Base-by-base conservation (phyloP, 2,888 invertebrate genomes). In the Yponomeuta evonymella region DNA sequence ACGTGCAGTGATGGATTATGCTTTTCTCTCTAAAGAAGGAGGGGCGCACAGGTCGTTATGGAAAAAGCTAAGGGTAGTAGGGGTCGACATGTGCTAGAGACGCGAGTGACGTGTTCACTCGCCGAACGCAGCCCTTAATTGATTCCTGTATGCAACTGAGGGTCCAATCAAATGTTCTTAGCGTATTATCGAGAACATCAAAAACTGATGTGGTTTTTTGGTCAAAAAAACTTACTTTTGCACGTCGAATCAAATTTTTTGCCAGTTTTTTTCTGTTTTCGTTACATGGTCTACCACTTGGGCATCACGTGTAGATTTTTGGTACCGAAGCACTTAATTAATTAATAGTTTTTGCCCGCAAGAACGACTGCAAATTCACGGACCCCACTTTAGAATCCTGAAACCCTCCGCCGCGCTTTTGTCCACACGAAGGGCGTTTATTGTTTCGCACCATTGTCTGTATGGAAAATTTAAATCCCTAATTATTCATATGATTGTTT, bases 1-100 rank as follows among this genome's bases (percentile, higher is more conserved):
- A 92, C 93, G 92, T 92, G 85, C 92, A 89, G 93, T 93, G 93
- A 93, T 94, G 93, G 94, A 90, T 93, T 93, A 92, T 92, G 93
- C 92, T 92, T 93, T 93, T 92, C 93, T 92, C 93, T 92, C 92
- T 90, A 92, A 91, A 93, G 93, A 93, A 91, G 92, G 92, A 90
- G 90, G 90, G 92, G 91, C 92, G 90, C 92, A 88, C 90, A 92
- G 93, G 90, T 93, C 92, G 92, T 93, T 93, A 93, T 91, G 92
- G 91, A 92, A 90, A 90, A 93, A 92, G 93, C 90, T 88, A 88
- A 90, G 90, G 89, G 90, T 89, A 89, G 91, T 89, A 76, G 92
- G 92, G 93, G 92, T 92, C 91, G 92, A 90, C 92, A 92, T 92
- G 93, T 93, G 93, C 88, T 83, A 89, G 87, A 90, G 90, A 91